Conservation (phyloP, 2,113 vertebrate genomes). For the Grammomys surdaster region DNA sequence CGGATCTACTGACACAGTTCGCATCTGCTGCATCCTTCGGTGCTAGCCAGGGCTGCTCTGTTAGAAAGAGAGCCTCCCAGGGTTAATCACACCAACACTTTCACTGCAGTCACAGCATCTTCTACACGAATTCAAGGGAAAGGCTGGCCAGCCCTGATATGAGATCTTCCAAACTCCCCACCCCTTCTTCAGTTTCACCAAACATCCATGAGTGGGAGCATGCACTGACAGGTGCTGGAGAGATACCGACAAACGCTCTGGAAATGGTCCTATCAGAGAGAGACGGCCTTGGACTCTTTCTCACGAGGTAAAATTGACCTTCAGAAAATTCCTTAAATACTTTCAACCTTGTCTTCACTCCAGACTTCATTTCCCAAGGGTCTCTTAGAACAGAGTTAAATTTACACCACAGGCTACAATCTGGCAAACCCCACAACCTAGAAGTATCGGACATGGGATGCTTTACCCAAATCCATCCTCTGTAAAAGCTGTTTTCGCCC, state of each 20-base stretch:
- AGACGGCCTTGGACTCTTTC: not conserved
- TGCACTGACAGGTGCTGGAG: not conserved
- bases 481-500: not conserved
- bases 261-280: not conserved
- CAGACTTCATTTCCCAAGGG: not conserved
- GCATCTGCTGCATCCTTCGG: not conserved
- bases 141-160: not conserved
- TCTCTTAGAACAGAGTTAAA: not conserved
- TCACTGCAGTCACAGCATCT: fast-evolving
- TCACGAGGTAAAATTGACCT: not conserved
- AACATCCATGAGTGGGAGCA: not conserved
- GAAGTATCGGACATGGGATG: fast-evolving
- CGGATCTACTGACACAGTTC: not conserved
- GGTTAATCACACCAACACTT: not conserved
- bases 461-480: not conserved
- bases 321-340: not conserved
- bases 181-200: not conserved
- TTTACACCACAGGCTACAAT: fast-evolving
- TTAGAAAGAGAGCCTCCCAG: not conserved
- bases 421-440: not conserved
- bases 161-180: not conserved
- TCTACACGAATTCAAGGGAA: not conserved
- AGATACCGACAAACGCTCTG: not conserved
- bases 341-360: not conserved
- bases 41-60: not conserved